Evolutionary conservation across 2,113 vertebrate species (phyloP), one percentile per base, ranked within the genome.

Genomic region (Odontophorus gujanensis): DNA sequence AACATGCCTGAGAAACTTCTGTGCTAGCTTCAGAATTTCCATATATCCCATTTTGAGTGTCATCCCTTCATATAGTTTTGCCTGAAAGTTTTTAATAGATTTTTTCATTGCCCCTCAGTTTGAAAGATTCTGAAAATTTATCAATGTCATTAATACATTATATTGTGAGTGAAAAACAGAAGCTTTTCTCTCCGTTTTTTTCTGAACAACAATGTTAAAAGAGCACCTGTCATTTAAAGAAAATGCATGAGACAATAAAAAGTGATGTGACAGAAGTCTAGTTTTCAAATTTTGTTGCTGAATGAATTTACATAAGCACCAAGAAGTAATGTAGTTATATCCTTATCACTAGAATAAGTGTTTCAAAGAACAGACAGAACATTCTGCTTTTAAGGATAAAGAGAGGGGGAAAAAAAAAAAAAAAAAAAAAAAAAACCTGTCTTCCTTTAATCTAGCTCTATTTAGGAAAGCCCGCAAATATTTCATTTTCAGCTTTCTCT

Each of bases 361-460:
- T 92, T 91, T 88, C 89, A 94, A 97, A 92, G 80, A 85, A 77
- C 59, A 89, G 20, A 68, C 77, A 94, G 90, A 89, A 69, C 30
- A 47, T 65, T 85, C 50, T 81, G 42, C 86, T 81, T 30, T 86
- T 77, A 83, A 1, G 16, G 69, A 89, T 55, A 53, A 66, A 63
- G 30, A 75, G 28, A 75, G 34, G 43, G 17, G 28, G 47, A 16
- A 11, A 34, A 10, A 48, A 32, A 67, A 36, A 65, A 47, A n/a
- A 57, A 57, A 91, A 76, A 95, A 47, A n/a, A 57, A 57, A 91
- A 76, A 95, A 61, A 91, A 76, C 95, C 81, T 80, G 82, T 83
- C 72, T 84, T 83, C 78, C 85, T 95, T 93, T 81, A 73, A 91
- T 80, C 59, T 48, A 71, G 50, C 63, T 95, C 91, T 67, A 73